Base-by-base conservation (phyloP, 2,888 invertebrate species). In the Agrochola macilenta region DNA sequence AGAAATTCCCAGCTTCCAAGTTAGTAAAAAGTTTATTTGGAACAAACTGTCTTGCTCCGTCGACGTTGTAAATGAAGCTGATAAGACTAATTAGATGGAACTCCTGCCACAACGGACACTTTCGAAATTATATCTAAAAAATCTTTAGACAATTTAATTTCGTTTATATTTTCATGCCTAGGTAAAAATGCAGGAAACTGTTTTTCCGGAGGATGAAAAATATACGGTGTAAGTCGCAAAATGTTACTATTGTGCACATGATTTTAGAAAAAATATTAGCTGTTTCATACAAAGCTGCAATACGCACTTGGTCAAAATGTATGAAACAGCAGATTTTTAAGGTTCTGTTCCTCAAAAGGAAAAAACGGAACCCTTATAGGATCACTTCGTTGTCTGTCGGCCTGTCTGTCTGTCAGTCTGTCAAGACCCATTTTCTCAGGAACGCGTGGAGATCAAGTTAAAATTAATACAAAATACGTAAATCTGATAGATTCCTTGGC, bases 21-120 rank as follows among this genome's bases (percentile, higher is more conserved):
- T 81, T 87, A 26, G 73, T 80, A 76, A 87, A 80, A 84, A 80
- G 75, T 84, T 87, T 82, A 80, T 79, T 80, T 72, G 61, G 74
- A 82, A 80, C 80, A 80, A 87, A 82, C 76, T 88, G 76, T 68
- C 60, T 81, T 39, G 43, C 76, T 74, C 65, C 74, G 69, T 61
- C 64, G 57, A 52, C 68, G 83, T 71, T 70, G 75, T 79, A 76
- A 84, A 81, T 87, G 63, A 83, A 86, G 81, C 76, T 74, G 73
- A 74, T 79, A 76, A 83, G 74, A 73, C 76, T 88, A 81, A 88
- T 86, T 83, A 83, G 78, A 76, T 71, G 54, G 71, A 78, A 76
- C 70, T 88, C 65, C 57, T 77, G 54, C 43, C 54, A 63, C 69
- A 30, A 52, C 26, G 76, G 79, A 77, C 69, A 76, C 68, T 72